phyloP scores from a whole-genome alignment of 2,797 vertebrate genomes.

The Microctenopoma lineatum region DNA sequence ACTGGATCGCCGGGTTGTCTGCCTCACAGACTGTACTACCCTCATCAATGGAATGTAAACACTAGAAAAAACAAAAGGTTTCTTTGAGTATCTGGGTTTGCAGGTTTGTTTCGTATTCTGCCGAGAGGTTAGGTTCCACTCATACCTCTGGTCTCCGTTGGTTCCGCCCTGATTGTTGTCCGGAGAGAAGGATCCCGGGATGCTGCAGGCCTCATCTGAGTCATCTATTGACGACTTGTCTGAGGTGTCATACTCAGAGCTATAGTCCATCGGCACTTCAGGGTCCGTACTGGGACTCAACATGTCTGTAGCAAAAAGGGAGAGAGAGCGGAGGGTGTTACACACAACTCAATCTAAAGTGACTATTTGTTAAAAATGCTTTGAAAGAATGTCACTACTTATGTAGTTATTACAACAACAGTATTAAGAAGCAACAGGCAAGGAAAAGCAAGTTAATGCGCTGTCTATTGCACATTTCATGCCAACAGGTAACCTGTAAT shows the following conservation, averaged over 20 bases:
- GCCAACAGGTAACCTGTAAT: too few species aligned
- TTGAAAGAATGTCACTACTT: constrained; percentile 3
- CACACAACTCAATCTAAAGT: constrained; percentile 5
- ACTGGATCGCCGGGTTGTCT: constrained; percentile 92
- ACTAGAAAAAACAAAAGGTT: constrained; percentile 61
- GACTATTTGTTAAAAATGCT: background rate
- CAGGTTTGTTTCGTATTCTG: background rate
- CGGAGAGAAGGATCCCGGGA: constrained; percentile 88
- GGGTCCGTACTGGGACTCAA: constrained; percentile 81
- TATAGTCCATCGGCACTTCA: constrained; percentile 90
- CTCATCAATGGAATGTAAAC: constrained; percentile 93
- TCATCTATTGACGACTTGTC: constrained; percentile 90
- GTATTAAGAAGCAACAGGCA: background rate
- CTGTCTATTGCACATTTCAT: too few species aligned
- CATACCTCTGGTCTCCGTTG: constrained; percentile 87
- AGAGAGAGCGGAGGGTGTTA: background rate
- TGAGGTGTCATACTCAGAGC: constrained; percentile 82
- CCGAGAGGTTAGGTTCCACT: background rate
- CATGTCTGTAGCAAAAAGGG: constrained; percentile 71
- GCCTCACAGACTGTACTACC: constrained; percentile 92
- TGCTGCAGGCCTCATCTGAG: constrained; percentile 85
- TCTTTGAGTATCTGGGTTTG: background rate
- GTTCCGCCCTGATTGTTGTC: constrained; percentile 85
- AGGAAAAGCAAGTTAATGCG: background rate
- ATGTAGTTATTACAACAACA: background rate